Evolutionary conservation across 1,140 invertebrate genomes (phyloP), one percentile per base, ranked within the genome.

Genomic region (Drosophila simulans): DNA sequence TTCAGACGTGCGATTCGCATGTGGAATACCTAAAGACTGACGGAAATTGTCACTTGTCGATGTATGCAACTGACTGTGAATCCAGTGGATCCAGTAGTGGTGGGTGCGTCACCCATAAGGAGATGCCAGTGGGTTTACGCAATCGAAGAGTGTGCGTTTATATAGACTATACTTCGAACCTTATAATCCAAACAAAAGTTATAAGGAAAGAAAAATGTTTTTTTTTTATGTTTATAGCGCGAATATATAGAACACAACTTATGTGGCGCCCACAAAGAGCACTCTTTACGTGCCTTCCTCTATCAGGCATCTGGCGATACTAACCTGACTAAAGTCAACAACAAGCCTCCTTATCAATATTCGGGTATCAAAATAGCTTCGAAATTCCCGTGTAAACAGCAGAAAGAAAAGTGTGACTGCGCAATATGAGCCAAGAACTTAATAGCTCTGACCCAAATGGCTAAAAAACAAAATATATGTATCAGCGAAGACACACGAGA

Each of bases 11-110:
- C 77, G 75, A 59, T 57, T 53, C 37, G 75, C 74, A 77, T 63
- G 15, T 34, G 15, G 35, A 77, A 68, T 52, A 43, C 22, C 39
- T 35, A 59, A 46, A 39, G 35, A 35, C 42, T 70, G 73, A 77
- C 73, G 73, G 73, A 77, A 77, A 77, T 77, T 77, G 72, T 77
- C 72, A 68, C 77, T 64, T 43, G 51, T 7, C 51, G n/a, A 49
- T 31, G 48, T 48, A 25, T 20, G 8, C n/a, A 11, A 25, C 22
- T 17, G 43, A 7, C 25, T 31, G 46, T 15, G 10, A 37, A 13
- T 12, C 43, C 7, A 8, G 42, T 10, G 48, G 35, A 34, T 48
- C 42, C 17, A 39, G 20, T 34, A 39, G 20, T 34, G 52, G 20
- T 22, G 20, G 40, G 40, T 70, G 66, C 64, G 66, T 70, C 66